A percentile compares a stretch with the other conserved stretches of the same genome.
These are phyloP conservation scores for Sebastes trivittatus DNA, from an alignment of 2,797 vertebrate genomes.

Conservation along the genomic window DNA sequence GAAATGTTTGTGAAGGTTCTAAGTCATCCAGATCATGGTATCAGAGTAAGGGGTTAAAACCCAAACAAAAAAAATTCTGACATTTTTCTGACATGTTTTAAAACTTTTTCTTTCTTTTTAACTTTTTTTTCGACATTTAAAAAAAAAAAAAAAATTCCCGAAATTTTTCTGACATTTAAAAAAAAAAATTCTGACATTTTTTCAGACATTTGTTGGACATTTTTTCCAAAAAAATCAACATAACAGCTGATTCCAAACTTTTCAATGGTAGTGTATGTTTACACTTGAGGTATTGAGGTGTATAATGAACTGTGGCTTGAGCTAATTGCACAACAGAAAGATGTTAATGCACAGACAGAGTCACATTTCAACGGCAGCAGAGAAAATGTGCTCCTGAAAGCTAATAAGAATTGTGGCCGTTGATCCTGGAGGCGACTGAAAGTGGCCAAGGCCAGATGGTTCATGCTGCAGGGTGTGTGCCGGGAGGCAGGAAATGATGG, in stretches of 20 bases:
- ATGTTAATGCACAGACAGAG: not conserved
- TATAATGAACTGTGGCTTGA: not conserved
- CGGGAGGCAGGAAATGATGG: slow-evolving; percentile 30
- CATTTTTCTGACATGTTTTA: too few species aligned
- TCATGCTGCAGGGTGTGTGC: slow-evolving; percentile 31
- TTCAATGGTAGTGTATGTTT: not conserved
- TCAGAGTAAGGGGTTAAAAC: too few species aligned
- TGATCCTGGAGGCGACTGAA: slow-evolving; percentile 7
- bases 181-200: too few species aligned
- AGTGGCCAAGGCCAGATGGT: slow-evolving; percentile 48
- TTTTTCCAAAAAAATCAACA: not conserved
- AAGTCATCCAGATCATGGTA: too few species aligned
- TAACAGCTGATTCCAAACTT: too few species aligned
- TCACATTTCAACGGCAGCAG: not conserved
- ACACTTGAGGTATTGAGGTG: not conserved
- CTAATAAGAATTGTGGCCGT: not conserved
- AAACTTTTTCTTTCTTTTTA: too few species aligned
- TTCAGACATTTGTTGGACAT: too few species aligned
- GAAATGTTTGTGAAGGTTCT: too few species aligned
- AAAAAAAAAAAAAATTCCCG: too few species aligned
- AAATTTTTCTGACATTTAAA: too few species aligned
- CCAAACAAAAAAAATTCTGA: too few species aligned
- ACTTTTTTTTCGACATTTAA: too few species aligned
- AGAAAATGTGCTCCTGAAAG: not conserved
- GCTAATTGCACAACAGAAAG: not conserved